Percentiles rank a stretch among this genome's conserved stretches.
These are phyloP conservation scores for Pammene fasciana DNA, from an alignment of 2,888 invertebrate species.

Conservation along the genomic window DNA sequence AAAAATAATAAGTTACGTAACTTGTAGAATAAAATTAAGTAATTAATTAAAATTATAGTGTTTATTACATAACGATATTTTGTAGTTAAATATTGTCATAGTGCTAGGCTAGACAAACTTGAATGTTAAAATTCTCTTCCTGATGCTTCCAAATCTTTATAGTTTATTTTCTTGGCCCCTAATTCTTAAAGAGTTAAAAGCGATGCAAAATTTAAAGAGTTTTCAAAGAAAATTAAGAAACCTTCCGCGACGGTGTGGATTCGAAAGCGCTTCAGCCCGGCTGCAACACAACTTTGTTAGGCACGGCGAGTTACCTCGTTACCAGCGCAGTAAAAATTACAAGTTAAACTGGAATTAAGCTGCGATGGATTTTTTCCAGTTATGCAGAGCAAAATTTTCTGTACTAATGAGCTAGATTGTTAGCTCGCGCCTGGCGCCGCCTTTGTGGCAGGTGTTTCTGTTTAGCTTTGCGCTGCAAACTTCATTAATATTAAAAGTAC, in stretches of 20 bases:
- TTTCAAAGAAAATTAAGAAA: constrained; percentile 76
- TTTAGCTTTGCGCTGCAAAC: constrained; percentile 57
- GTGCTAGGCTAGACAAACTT: not conserved
- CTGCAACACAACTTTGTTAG: constrained; percentile 75
- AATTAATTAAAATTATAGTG: not conserved
- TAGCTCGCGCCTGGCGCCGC: constrained; percentile 55
- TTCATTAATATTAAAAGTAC: constrained; percentile 56
- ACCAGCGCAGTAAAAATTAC: constrained; percentile 67
- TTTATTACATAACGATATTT: not conserved
- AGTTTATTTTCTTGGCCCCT: constrained; percentile 59
- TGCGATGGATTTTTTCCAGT: constrained; percentile 59
- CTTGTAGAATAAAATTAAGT: not conserved
- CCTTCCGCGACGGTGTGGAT: constrained; percentile 54
- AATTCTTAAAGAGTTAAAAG: constrained; percentile 64
- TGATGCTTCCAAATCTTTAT: too few relatives aligned
- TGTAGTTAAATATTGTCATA: not conserved
- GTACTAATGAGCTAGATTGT: constrained; percentile 75
- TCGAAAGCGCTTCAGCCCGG: constrained; percentile 63
- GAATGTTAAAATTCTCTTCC: constrained; percentile 4
- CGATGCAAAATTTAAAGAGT: constrained; percentile 75
- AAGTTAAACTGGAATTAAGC: constrained; percentile 71
- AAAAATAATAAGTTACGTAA: not conserved
- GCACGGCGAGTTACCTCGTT: constrained; percentile 73
- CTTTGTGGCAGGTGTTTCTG: constrained; percentile 62
- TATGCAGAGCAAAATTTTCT: constrained; percentile 60